Evolutionary conservation across 2,113 vertebrate genomes (phyloP), one percentile per base, ranked within the genome.

Genomic region (Calyptomena viridis): DNA sequence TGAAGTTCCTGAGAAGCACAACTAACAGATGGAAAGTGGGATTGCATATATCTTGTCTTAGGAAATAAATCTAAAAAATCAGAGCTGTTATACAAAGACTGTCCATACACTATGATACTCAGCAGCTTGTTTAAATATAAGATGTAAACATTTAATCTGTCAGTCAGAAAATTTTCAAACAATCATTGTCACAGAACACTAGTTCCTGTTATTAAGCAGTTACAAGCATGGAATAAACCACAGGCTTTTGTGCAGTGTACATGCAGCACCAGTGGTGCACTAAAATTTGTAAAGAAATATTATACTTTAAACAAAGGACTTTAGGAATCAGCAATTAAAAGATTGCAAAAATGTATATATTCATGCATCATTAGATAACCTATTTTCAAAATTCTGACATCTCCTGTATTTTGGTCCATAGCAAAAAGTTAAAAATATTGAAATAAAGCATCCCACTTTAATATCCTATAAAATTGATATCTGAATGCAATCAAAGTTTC

Each of bases 1-100:
- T 93, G 60, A 93, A 97, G 91, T 68, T 89, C 63, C 86, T 33
- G 56, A 92, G 89, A 93, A 95, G 80, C 39, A 92, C 83, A 94
- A 92, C 95, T 95, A 89, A 95, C 95, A 96, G 96, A 97, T 95
- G 96, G 96, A 89, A 96, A 94, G 95, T 95, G 93, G 95, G 96
- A 93, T 92, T 92, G 95, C 94, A 92, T 81, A 84, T 92, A 97
- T 71, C 83, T 92, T 81, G 59, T 95, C 64, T 84, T 79, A 81
- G 90, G 80, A 86, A 93, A 74, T 11, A 79, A 93, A 93, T 68
- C 76, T 84, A 59, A 93, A 82, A 95, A 93, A 84, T 71, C 83
- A 81, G 86, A 95, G 60, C 86, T 78, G 72, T 96, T 95, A 89
- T 23, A 95, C 92, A 92, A 96, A 96, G 89, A 58, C 35, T 77